Conservation (phyloP, 2,888 invertebrate genomes). For the Thysanoteuthis rhombus region DNA sequence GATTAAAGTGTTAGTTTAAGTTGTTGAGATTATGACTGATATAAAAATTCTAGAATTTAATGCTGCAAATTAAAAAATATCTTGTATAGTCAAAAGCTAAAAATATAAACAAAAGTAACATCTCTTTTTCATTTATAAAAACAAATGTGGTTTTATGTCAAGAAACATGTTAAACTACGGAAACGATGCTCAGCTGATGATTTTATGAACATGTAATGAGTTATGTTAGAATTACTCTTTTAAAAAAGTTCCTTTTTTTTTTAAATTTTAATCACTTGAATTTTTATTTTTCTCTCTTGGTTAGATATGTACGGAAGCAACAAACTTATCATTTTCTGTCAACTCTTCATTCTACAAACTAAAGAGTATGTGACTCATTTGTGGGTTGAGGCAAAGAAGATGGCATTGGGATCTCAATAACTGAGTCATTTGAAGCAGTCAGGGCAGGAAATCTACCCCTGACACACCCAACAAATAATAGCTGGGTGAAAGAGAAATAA, state of each 20-base stretch:
- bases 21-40: no score
- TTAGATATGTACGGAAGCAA: not conserved
- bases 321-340: slow-evolving; percentile 12
- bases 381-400: not conserved
- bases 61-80: no score
- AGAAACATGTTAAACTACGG: not conserved
- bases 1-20: no score
- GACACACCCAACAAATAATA: not conserved
- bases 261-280: not conserved
- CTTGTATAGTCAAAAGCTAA: no score
- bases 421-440: not conserved
- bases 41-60: no score
- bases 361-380: not conserved
- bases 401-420: not conserved
- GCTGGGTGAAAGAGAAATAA: not conserved
- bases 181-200: not conserved
- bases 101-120: no score
- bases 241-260: not conserved
- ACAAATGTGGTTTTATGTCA: no score
- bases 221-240: not conserved
- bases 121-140: no score
- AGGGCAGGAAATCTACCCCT: not conserved
- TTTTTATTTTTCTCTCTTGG: not conserved
- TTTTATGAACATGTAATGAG: not conserved
- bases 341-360: not conserved